Evolutionary conservation across 2,888 invertebrate species (phyloP), one percentile per base, ranked within the genome.

Genomic region (Ligdia adustata): DNA sequence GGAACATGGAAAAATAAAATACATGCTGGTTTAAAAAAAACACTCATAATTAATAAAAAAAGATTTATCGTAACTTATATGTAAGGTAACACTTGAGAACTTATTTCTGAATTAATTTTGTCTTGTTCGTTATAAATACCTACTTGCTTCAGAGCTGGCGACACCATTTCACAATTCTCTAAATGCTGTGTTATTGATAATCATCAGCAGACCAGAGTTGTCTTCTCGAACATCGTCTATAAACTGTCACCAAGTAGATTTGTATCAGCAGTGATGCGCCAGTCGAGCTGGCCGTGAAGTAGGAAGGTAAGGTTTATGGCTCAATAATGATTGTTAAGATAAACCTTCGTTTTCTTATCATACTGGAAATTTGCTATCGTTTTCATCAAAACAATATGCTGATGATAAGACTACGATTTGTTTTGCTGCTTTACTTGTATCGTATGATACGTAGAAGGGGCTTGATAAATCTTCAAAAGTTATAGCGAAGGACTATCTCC

Each of bases 71-170:
- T n/a, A n/a, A n/a, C n/a, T n/a, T n/a, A n/a, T n/a, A n/a, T n/a
- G n/a, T n/a, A n/a, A n/a, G n/a, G n/a, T n/a, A n/a, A n/a, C n/a
- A n/a, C n/a, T n/a, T n/a, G n/a, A n/a, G n/a, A n/a, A n/a, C n/a
- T n/a, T n/a, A n/a, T n/a, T n/a, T n/a, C n/a, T n/a, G n/a, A n/a
- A n/a, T n/a, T n/a, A n/a, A n/a, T n/a, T n/a, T n/a, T n/a, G n/a
- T n/a, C n/a, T n/a, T n/a, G 29, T 5, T 4, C 2, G 4, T 13
- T 12, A 11, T 7, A 28, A 27, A 4, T 1, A 7, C 16, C 0
- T 49, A 54, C 56, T 51, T 57, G 53, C 38, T 43, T 53, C 0
- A 51, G 13, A 26, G 45, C 27, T 2, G 56, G 53, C 0, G 56
- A 35, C 26, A 48, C 35, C 56, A 48, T 56, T 5, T 27, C 26